These are phyloP conservation scores for Halisarca cf. caerulea DNA, from an alignment of 37 sponge, comb jelly and placozoan species.

Conservation along the genomic window DNA sequence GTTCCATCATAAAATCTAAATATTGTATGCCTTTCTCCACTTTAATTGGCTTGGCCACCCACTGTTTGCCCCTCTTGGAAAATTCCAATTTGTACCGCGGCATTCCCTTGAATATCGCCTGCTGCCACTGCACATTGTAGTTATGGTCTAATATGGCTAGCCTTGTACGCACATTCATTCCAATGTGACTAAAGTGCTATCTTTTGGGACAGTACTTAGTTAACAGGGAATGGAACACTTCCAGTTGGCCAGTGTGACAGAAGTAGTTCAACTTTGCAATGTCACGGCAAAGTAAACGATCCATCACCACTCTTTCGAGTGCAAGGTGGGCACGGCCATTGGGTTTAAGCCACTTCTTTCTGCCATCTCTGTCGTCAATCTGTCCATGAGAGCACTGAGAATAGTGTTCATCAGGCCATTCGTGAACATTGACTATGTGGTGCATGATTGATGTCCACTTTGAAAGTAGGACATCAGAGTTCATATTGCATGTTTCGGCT, in stretches of 20 bases:
- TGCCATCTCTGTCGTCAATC: not conserved
- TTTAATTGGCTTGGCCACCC: conserved; percentile 21
- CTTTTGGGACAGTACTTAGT: conserved; percentile 42
- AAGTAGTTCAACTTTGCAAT: not conserved
- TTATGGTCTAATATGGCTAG: conserved; percentile 35
- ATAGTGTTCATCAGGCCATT: conserved; percentile 1
- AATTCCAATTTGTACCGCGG: conserved; percentile 12
- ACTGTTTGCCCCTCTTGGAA: conserved; percentile 1
- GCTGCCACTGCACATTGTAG: conserved; percentile 12
- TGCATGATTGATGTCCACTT: conserved; percentile 37
- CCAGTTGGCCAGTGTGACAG: conserved; percentile 39
- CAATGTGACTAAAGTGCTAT: conserved; percentile 36
- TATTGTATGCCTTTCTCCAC: not conserved
- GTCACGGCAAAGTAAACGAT: not conserved
- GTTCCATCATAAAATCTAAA: conserved; percentile 11
- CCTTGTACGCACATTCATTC: conserved; percentile 15
- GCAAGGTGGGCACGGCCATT: conserved; percentile 10
- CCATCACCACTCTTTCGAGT: conserved; percentile 5
- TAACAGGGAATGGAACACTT: conserved; percentile 34
- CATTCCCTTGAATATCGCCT: not conserved
- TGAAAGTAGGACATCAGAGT: conserved; percentile 17
- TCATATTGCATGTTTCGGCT: conserved; percentile 10
- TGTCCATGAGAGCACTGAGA: not conserved
- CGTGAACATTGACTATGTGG: conserved; percentile 18
- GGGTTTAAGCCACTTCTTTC: conserved; percentile 23